phyloP scores from a whole-genome alignment of 2,113 vertebrate species.

The Speoplatyrhinus poulsoni region DNA sequence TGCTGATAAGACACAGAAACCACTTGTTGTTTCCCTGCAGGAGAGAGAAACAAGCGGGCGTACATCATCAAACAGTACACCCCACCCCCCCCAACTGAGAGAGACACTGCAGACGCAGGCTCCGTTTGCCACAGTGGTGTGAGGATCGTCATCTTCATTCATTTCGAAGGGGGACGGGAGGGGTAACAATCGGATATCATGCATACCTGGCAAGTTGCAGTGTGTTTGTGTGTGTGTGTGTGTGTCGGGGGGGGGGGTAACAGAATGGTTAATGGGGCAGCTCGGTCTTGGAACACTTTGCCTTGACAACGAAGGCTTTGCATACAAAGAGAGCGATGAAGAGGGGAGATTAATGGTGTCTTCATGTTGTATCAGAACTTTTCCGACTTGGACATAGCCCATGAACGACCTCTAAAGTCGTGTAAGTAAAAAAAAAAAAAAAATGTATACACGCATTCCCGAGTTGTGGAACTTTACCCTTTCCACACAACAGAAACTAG shows the following conservation, averaged over 20 bases:
- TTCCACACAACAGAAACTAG: no score
- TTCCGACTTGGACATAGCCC: no score
- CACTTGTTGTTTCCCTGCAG: conserved; percentile 44
- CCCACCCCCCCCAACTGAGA: not conserved
- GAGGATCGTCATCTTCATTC: conserved; percentile 37
- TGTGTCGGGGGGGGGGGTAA: not conserved
- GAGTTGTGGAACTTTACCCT: no score
- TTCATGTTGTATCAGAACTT: no score
- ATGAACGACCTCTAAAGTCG: no score
- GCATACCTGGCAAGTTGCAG: conserved; percentile 11
- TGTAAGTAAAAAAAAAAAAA: no score
- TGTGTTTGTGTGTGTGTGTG: not conserved
- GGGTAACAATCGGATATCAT: conserved; percentile 39
- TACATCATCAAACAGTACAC: not conserved
- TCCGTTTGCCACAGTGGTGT: conserved; percentile 1
- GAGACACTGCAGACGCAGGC: conserved; percentile 1
- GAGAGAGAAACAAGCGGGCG: conserved; percentile 11
- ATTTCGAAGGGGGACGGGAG: conserved; percentile 17
- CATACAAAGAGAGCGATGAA: not conserved
- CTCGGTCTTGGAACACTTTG: conserved; percentile 30
- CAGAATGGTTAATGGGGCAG: conserved; percentile 47
- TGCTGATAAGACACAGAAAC: conserved; percentile 53
- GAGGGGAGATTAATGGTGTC: no score
- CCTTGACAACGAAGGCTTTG: conserved; percentile 2
- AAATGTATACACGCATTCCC: no score